Evolutionary conservation across 1,140 invertebrate species (phyloP).

Genomic region (Nasonia longicornis): DNA sequence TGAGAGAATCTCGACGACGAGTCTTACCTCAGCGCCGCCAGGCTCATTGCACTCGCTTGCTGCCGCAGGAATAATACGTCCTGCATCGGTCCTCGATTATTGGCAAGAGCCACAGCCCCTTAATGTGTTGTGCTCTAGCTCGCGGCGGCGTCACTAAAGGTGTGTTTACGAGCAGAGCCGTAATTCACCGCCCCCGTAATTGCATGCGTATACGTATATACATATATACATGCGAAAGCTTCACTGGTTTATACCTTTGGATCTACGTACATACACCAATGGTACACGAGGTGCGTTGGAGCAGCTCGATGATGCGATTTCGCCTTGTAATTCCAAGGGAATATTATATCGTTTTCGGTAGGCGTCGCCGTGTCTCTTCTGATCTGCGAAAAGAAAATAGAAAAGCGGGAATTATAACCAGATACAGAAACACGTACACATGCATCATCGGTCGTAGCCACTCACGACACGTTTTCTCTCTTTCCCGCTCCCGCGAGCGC

Average conservation of each 20-base stretch:
- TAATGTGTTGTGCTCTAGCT: slow-evolving; percentile 18
- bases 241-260: neutral
- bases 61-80: slow-evolving; percentile 50
- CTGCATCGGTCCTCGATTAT: slow-evolving; percentile 54
- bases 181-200: slow-evolving; percentile 12
- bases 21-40: neutral
- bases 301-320: too few relatives aligned
- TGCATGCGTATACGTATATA: neutral
- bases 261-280: neutral
- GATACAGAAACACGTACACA: neutral
- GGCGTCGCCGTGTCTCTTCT: too few relatives aligned
- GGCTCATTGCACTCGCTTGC: slow-evolving; percentile 19
- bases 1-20: neutral
- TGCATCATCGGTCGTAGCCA: neutral
- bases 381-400: too few relatives aligned
- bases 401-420: too few relatives aligned
- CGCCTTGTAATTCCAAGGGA: too few relatives aligned
- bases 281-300: neutral
- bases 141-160: slow-evolving; percentile 10
- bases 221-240: neutral
- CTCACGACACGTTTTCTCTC: slow-evolving; percentile 4
- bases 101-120: slow-evolving; percentile 12
- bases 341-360: too few relatives aligned
- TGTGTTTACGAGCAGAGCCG: slow-evolving; percentile 20
- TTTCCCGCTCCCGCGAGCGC: neutral